A percentile compares a stretch with the other conserved stretches of the same genome.
Conservation (phyloP, 1,140 invertebrate species). For the Drosophila nigrodunni region DNA sequence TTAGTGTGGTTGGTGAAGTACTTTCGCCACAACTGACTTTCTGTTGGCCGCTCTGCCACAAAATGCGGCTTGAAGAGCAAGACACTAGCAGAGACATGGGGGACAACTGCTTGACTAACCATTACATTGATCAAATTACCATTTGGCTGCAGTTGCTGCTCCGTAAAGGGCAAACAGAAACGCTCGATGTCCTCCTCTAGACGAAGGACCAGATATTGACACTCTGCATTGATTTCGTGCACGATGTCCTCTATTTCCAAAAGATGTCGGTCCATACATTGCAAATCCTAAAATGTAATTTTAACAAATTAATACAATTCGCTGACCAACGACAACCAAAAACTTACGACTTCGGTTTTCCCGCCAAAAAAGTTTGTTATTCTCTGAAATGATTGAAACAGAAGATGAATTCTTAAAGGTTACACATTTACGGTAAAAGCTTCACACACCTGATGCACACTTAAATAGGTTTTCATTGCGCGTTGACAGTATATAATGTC, state of each 20-base stretch:
- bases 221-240: conserved; percentile 73
- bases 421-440: no score
- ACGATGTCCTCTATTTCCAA: conserved; percentile 67
- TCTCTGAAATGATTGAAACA: conserved; percentile 44
- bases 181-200: conserved; percentile 67
- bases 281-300: conserved; percentile 43
- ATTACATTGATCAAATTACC: conserved; percentile 45
- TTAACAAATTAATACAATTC: conserved; percentile 5
- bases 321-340: neutral
- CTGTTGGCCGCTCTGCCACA: conserved; percentile 49
- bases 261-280: conserved; percentile 55
- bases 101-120: conserved; percentile 54
- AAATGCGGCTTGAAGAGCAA: conserved; percentile 32
- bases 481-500: conserved; percentile 80
- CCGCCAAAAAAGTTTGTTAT: conserved; percentile 26
- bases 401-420: no score
- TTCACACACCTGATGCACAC: conserved; percentile 66
- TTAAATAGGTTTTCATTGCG: conserved; percentile 62
- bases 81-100: conserved; percentile 28
- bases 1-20: conserved; percentile 32
- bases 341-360: conserved; percentile 56
- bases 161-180: conserved; percentile 63
- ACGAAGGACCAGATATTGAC: conserved; percentile 63
- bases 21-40: conserved; percentile 50
- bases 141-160: conserved; percentile 56